Evolutionary conservation across 2,113 vertebrate genomes (phyloP), one percentile per base, ranked within the genome.

Genomic region (Nothocercus julius): DNA sequence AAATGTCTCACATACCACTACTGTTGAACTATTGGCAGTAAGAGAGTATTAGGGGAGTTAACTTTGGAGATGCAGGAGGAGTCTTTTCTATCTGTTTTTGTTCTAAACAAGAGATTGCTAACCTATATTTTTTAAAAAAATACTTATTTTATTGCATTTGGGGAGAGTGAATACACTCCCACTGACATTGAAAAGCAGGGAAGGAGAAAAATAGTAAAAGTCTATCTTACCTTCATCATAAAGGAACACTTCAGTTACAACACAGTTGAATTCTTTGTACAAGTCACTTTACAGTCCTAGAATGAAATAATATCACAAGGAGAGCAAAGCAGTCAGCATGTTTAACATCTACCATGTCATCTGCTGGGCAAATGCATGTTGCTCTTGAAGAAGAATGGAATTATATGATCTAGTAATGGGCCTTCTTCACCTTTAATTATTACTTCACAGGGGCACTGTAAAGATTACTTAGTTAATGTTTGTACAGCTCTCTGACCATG

Each of bases 401-500:
- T 89, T 97, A 92, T 82, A 91, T 85, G 54, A 70, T 81, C 56
- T 68, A 51, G 45, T 81, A 94, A 92, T 83, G 47, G 64, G 28
- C 24, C 44, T 95, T 89, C 91, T 78, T 51, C 36, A 61, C 74
- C 64, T 92, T 53, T 91, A 92, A 96, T 95, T 93, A 61, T 36
- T 69, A 73, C 78, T 79, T 89, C 92, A 91, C 54, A 85, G 79
- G 87, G 78, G 45, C 63, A 91, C 27, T 28, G 64, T 74, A 81
- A 92, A 92, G 67, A 94, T 93, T 92, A 92, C 87, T 93, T 95
- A 92, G 87, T 74, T 93, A 95, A 85, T 91, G 82, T 95, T 95
- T 96, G 93, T 59, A 70, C 63, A 95, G 87, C 32, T 59, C 67
- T 93, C 85, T 91, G 85, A 67, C 64, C 82, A 85, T 76, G 82